Conservation (phyloP, 1,140 invertebrate species). For the Bombus affinis region DNA sequence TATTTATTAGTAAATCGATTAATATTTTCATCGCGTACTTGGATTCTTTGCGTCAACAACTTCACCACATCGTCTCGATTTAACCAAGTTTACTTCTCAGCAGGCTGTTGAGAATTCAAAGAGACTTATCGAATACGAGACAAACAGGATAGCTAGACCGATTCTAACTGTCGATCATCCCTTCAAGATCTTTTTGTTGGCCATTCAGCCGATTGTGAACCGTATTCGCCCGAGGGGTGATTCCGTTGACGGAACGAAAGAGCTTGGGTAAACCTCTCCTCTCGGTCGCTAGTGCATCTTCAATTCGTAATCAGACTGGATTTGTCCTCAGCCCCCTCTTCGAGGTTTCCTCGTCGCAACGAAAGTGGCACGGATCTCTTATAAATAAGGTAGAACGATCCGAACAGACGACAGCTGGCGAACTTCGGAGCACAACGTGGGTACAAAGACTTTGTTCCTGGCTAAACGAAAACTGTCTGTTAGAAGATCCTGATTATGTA, state of each 20-base stretch:
- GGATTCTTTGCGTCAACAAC: not conserved
- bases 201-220: not conserved
- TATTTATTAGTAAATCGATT: not conserved
- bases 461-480: not conserved
- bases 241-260: conserved; percentile 14
- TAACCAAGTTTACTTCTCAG: not conserved
- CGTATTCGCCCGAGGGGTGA: conserved; percentile 12
- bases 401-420: conserved; percentile 22
- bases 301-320: conserved; percentile 71
- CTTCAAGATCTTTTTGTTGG: not conserved
- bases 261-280: conserved; percentile 20
- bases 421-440: conserved; percentile 36
- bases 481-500: not conserved
- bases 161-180: conserved; percentile 1
- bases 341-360: conserved; percentile 24
- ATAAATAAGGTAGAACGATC: conserved; percentile 38
- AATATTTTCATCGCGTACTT: not conserved
- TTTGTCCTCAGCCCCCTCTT: conserved; percentile 49
- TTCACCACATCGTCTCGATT: not conserved
- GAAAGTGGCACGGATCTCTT: conserved; percentile 25
- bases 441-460: not conserved
- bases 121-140: not conserved
- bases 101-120: not conserved
- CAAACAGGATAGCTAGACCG: not conserved
- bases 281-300: conserved; percentile 42